Percentiles rank a stretch among this genome's conserved stretches.
Evolutionary conservation across 2,888 invertebrate species (phyloP).

Genomic region (Latrodectus hesperus): DNA sequence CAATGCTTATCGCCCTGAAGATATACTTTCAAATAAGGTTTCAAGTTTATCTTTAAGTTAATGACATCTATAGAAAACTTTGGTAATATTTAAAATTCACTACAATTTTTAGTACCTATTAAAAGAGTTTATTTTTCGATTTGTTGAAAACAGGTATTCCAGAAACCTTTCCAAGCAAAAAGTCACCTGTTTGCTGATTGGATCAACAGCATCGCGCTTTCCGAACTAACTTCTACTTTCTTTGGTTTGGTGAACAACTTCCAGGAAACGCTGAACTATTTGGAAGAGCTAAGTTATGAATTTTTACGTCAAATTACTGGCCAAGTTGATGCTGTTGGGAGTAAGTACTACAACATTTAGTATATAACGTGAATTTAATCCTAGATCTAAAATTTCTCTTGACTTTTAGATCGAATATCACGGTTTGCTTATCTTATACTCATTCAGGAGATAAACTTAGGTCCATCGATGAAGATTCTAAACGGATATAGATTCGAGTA

Average conservation of each 20-base stretch:
- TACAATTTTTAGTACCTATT: too few species aligned
- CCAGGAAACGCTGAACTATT: neutral
- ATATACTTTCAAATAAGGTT: too few species aligned
- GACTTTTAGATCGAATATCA: constrained; percentile 28
- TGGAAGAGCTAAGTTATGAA: constrained; percentile 5
- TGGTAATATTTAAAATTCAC: too few species aligned
- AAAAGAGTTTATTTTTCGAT: neutral
- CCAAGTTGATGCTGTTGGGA: constrained; percentile 10
- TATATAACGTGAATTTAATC: too few species aligned
- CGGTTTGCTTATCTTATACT: constrained; percentile 49
- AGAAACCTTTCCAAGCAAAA: constrained; percentile 10
- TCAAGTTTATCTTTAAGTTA: too few species aligned
- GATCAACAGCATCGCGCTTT: constrained; percentile 29
- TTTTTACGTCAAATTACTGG: neutral
- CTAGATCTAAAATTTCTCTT: neutral
- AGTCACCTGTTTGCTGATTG: constrained; percentile 15
- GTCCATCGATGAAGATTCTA: constrained; percentile 32
- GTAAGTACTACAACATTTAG: constrained; percentile 5
- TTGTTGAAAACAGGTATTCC: constrained; percentile 26
- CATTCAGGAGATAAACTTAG: constrained; percentile 47
- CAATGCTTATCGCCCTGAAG: too few species aligned
- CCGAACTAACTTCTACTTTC: constrained; percentile 3
- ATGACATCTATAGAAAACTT: too few species aligned
- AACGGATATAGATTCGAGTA: constrained; percentile 30
- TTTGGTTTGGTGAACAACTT: neutral